Percentiles rank a stretch among this genome's conserved stretches.
phyloP scores from a whole-genome alignment of 2,113 vertebrate species.

The Daubentonia madagascariensis region DNA sequence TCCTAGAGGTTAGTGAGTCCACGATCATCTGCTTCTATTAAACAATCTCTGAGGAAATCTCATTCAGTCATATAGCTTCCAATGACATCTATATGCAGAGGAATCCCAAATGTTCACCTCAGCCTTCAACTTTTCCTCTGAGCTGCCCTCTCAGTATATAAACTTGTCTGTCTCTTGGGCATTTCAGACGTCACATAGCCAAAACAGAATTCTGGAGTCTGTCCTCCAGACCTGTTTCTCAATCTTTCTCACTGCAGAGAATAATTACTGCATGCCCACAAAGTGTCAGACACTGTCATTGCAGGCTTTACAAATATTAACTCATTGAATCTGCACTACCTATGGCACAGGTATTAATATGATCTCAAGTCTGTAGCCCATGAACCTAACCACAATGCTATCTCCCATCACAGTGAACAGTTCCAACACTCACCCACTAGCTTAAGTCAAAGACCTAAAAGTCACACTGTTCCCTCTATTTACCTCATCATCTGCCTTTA shows the following conservation, averaged over 20 bases:
- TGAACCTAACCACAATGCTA: not conserved
- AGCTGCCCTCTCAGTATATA: not conserved
- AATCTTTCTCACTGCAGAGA: not conserved
- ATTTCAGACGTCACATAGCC: not conserved
- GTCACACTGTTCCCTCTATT: not conserved
- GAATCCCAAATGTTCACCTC: not conserved
- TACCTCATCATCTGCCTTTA: not conserved
- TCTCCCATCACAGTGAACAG: not conserved
- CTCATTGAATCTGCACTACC: not conserved
- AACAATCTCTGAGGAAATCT: not conserved
- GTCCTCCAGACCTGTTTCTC: not conserved
- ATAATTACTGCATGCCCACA: not conserved
- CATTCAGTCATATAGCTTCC: not conserved
- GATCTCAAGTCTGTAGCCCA: not conserved
- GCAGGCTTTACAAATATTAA: not conserved
- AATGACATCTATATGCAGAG: not conserved
- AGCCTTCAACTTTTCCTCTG: not conserved
- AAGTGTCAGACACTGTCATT: not conserved
- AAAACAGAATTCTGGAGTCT: not conserved
- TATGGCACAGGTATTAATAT: not conserved
- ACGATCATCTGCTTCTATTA: not conserved
- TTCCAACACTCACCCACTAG: fast-evolving
- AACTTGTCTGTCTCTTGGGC: not conserved
- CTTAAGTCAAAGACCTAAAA: not conserved
- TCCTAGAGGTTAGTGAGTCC: not conserved